Evolutionary conservation across 2,888 invertebrate genomes (phyloP), one percentile per base, ranked within the genome.

Genomic region (Tetrapedia diversipes): DNA sequence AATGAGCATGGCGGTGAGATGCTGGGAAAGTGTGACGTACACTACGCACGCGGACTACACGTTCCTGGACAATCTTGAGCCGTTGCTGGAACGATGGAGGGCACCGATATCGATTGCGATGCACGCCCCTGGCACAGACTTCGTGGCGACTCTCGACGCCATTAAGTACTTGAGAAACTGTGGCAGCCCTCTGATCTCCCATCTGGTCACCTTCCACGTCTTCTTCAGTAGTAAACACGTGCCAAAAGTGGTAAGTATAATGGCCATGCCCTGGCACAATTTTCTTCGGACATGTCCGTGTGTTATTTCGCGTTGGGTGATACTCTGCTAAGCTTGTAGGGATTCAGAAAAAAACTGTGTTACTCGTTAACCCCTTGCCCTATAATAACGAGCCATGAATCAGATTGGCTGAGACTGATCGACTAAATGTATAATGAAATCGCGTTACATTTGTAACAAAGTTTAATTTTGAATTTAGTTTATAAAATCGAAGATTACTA

Each of bases 1-100:
- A 47, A 96, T 97, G 71, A 95, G 95, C 73, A 91, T 90, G 80
- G 91, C 92, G 51, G 91, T 96, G 60, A 93, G 93, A 89, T 97
- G 97, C 92, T 96, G 96, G 92, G 97, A 97, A 92, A 95, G 95
- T 83, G 94, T 98, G 81, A 98, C 98, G 0, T 97, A 98, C 89
- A 97, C 98, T 41, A 98, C 98, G 16, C 98, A 98, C 92, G 97
- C 97, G 4, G 98, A 98, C 88, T 97, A 95, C 92, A 97, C 97
- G 85, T 98, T 97, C 93, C 94, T 98, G 89, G 97, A 98, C 92
- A 98, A 98, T 92, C 93, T 98, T 86, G 94, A 95, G 90, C 97
- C 97, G 75, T 93, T 98, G 86, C 92, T 97, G 89, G 95, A 96
- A 90, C 94, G 95, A 88, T 98, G 98, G 98, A 94, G 95, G 90